A percentile compares a stretch with the other conserved stretches of the same genome.
Conservation (phyloP, 2,113 vertebrate species). For the Uropsilus gracilis region DNA sequence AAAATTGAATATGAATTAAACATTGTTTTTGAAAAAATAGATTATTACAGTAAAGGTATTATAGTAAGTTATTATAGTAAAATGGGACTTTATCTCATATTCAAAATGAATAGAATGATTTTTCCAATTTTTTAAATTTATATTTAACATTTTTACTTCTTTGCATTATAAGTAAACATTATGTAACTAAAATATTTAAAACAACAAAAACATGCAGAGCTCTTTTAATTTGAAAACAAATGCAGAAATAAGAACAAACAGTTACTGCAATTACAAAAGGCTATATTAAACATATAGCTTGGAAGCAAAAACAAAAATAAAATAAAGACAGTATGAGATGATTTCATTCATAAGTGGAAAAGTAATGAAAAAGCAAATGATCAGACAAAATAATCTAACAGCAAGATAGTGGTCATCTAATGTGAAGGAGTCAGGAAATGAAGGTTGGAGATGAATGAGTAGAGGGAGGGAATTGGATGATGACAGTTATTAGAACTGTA, state of each 20-base stretch:
- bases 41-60: too few relatives aligned
- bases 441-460: too few relatives aligned
- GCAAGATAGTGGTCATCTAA: too few relatives aligned
- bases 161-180: neutral
- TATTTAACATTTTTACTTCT: neutral
- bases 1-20: too few relatives aligned
- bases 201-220: neutral
- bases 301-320: neutral
- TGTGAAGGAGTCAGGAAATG: too few relatives aligned
- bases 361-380: too few relatives aligned
- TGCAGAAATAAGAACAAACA: neutral
- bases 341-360: too few relatives aligned
- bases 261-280: neutral
- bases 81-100: neutral
- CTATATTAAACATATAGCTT: neutral
- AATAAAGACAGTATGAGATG: too few relatives aligned
- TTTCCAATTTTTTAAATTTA: neutral
- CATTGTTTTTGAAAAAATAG: too few relatives aligned
- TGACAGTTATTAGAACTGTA: too few relatives aligned
- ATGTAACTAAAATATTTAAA: neutral
- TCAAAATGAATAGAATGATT: neutral
- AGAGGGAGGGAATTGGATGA: too few relatives aligned
- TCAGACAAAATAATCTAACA: too few relatives aligned
- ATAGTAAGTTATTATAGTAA: neutral
- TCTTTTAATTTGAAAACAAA: neutral